phyloP scores from a whole-genome alignment of 2,797 vertebrate genomes.

The Delichon dasypus region DNA sequence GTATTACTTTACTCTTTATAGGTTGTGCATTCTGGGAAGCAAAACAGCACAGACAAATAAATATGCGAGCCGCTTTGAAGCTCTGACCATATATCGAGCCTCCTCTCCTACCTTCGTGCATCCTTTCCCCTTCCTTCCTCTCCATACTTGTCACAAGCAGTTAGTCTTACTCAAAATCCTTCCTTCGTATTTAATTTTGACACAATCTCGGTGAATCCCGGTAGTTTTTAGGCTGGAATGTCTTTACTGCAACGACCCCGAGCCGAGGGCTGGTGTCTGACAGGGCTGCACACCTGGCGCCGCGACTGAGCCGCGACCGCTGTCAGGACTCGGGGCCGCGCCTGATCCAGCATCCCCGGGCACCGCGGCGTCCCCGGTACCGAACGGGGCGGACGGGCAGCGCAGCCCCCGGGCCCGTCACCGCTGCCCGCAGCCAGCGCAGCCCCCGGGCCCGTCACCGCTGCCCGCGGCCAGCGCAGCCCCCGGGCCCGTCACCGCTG shows the following conservation, averaged over 20 bases:
- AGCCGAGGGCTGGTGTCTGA: neutral
- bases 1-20: neutral
- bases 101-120: neutral
- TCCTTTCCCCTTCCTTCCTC: neutral
- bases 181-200: neutral
- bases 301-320: neutral
- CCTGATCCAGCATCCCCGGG: fast-evolving
- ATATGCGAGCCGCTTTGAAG: neutral
- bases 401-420: neutral
- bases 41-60: neutral
- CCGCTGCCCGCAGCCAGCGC: too few species aligned
- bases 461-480: neutral
- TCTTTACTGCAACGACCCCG: fast-evolving
- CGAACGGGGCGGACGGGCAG: neutral
- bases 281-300: neutral
- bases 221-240: too few species aligned
- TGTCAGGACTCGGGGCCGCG: fast-evolving
- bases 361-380: fast-evolving
- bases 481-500: neutral
- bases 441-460: neutral
- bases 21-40: neutral
- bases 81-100: fast-evolving
- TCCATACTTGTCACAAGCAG: neutral
- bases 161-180: too few species aligned
- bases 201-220: neutral